Evolutionary conservation across 2,888 invertebrate genomes (phyloP), one percentile per base, ranked within the genome.

Genomic region (Dasysyrphus tricinctus): DNA sequence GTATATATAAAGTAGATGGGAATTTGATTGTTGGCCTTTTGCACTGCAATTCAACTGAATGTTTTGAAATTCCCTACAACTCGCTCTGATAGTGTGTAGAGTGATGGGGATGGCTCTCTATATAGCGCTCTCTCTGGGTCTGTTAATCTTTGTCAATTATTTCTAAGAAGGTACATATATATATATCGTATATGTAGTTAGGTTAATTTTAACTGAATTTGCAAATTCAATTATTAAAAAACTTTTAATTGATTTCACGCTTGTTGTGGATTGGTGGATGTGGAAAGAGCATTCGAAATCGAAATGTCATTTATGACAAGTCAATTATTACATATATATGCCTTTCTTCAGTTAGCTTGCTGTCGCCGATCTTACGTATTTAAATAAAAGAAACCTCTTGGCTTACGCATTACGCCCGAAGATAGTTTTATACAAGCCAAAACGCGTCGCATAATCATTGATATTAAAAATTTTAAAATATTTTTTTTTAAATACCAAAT

Each of bases 11-110:
- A n/a, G n/a, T n/a, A 54, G 65, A 80, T 84, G 76, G 59, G 72
- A 80, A 80, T 85, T 85, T 81, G 77, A 81, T 85, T 85, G 80
- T 81, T 80, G 74, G 77, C 85, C 85, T 85, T 69, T 85, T 81
- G 85, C 77, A 54, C 85, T 73, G 80, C 61, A 77, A 70, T 77
- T 85, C 39, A 74, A 80, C 59, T 77, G 77, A 73, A 80, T 77
- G 73, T 72, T 84, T 80, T 76, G 80, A 80, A 80, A 76, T 79
- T 79, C 47, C 56, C 24, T 37, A 37, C 11, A 57, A 5, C 47
- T 67, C 39, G 24, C 42, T 70, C 42, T 65, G 57, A 47, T 11
- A n/a, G n/a, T 6, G 24, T 79, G 56, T 16, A 42, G 73, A 54
- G 67, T 57, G 70, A 39, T 24, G 16, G 1, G 9, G 51, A 51